These are phyloP conservation scores for Psylliodes chrysocephalus DNA, from an alignment of 2,888 invertebrate genomes.

Conservation along the genomic window DNA sequence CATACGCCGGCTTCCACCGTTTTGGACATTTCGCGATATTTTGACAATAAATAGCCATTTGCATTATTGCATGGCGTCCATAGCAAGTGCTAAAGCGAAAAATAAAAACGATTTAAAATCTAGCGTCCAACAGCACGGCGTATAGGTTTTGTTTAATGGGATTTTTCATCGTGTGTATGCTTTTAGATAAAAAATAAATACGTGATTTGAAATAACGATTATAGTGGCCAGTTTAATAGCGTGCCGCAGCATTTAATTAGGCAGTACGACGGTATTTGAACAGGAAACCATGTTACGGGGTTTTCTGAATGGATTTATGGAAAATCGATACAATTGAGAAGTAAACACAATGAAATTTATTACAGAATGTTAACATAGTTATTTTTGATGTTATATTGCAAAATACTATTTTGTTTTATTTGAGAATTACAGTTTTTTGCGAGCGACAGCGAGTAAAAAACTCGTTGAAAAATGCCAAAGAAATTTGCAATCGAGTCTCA, in stretches of 20 bases:
- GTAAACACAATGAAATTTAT: no score
- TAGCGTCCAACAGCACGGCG: constrained; percentile 4
- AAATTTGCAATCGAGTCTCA: no score
- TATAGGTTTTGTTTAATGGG: constrained; percentile 22
- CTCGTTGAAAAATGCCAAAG: no score
- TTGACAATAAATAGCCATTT: constrained; percentile 3
- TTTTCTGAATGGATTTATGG: neutral
- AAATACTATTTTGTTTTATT: no score
- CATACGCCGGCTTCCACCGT: neutral
- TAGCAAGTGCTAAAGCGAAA: constrained; percentile 28
- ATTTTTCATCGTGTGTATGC: constrained; percentile 25
- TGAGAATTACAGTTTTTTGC: no score
- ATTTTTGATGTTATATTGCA: no score
- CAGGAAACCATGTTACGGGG: no score
- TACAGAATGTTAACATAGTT: no score
- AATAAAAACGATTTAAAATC: constrained; percentile 25
- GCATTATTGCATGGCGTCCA: constrained; percentile 4
- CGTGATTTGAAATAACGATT: constrained; percentile 27
- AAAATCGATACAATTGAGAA: constrained; percentile 7
- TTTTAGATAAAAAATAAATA: constrained; percentile 20
- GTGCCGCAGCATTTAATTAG: neutral
- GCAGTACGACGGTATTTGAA: neutral
- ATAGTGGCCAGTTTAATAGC: neutral
- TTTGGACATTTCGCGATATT: neutral
- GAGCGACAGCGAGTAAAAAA: no score